These are phyloP conservation scores for Fregetta grallaria DNA, from an alignment of 2,113 vertebrate species.

Conservation along the genomic window DNA sequence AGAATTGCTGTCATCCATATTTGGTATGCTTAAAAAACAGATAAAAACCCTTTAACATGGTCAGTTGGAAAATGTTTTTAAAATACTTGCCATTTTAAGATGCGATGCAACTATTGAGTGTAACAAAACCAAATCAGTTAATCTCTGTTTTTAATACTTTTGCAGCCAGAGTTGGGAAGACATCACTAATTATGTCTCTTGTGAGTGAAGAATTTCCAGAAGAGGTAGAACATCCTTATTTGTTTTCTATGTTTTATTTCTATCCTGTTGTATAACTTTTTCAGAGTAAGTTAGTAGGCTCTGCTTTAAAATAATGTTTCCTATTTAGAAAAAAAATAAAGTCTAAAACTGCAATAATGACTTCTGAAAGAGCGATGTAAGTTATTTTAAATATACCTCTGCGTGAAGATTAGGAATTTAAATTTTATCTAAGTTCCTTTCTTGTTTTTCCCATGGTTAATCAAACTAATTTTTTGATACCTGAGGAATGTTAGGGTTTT, in stretches of 20 bases:
- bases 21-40: neutral
- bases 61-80: neutral
- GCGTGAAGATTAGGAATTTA: neutral
- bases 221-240: slow-evolving; percentile 81
- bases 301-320: neutral
- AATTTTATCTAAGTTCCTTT: neutral
- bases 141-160: slow-evolving; percentile 63
- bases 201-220: slow-evolving; percentile 99
- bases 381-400: neutral
- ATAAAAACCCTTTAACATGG: neutral
- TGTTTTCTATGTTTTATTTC: neutral
- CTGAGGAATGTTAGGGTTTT: neutral
- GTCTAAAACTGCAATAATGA: neutral
- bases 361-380: neutral
- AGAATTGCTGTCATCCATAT: neutral
- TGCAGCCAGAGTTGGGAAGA: slow-evolving; percentile 98
- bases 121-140: neutral
- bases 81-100: neutral
- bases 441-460: neutral
- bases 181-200: slow-evolving; percentile 97
- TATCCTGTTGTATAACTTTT: neutral
- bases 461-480: neutral
- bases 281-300: neutral
- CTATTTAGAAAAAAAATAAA: neutral
- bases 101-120: neutral